Evolutionary conservation across 2,797 vertebrate genomes (phyloP), one percentile per base, ranked within the genome.

Genomic region (Anguilla obscura): DNA sequence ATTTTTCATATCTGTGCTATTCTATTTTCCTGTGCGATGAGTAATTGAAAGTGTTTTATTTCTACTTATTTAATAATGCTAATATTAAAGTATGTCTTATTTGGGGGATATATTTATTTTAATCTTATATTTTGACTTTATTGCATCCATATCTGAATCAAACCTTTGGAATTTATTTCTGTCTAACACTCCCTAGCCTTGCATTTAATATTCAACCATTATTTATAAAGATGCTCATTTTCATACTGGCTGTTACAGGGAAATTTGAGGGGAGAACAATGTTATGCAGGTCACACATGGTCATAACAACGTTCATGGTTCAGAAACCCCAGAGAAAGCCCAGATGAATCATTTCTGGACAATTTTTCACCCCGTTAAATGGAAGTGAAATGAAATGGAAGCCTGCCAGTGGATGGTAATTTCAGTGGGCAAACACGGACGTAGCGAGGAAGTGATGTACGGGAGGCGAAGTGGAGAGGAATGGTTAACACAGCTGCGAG

Each of bases 271-370:
- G 5, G 76, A 80, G 16, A 80, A 16, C 1, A 10, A 74, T 74
- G 2, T 30, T 74, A 30, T 33, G 74, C 40, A 82, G 18, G 45
- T 82, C 79, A 82, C 45, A 82, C 9, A 82, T 82, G 45, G 79
- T 50, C 79, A 50, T 1, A 82, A 50, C 40, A 82, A 50, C 79
- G 50, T 50, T 82, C 79, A 50, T 12, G 40, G 45, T 82, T 82
- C 45, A 82, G 79, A 24, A 82, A 50, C 40, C 8, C 21, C 18
- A 12, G 21, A n/a, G 21, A 50, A 82, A 82, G 79, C 40, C 79
- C 79, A n/a, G 79, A 82, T 50, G 40, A 82, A 82, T 82, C 18
- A 50, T 14, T 82, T 50, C 79, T 82, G 79, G 14, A 82, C 79
- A 82, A 48, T 50, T 82, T 48, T 45, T 82, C 79, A 48, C 40